These are phyloP conservation scores for Stegodyphus dumicola DNA, from an alignment of 1,140 invertebrate genomes.

Conservation along the genomic window DNA sequence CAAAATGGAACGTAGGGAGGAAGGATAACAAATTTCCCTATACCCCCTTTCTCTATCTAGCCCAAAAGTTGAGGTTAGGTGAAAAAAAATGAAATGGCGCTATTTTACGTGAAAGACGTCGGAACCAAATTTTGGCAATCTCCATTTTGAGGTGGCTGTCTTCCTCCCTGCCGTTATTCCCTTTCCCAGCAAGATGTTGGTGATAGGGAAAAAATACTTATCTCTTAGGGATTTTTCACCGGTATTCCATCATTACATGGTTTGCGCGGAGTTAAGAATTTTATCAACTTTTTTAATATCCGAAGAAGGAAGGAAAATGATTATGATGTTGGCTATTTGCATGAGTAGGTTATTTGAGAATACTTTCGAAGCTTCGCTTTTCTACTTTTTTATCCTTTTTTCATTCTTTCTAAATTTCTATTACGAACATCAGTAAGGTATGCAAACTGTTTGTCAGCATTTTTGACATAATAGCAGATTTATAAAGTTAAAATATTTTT, in stretches of 20 bases:
- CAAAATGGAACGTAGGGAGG: conserved; percentile 15
- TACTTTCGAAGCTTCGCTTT: conserved; percentile 1
- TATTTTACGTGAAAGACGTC: conserved; percentile 39
- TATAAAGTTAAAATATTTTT: no score
- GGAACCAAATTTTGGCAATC: neutral
- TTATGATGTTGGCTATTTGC: neutral
- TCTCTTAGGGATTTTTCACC: neutral
- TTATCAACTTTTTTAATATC: neutral
- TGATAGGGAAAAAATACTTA: conserved; percentile 21
- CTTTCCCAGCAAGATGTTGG: neutral
- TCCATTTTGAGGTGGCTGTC: neutral
- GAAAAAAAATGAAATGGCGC: conserved; percentile 33
- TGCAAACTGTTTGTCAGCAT: no score
- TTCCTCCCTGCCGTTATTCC: neutral
- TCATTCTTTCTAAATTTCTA: no score
- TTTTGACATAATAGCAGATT: no score
- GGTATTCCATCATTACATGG: conserved; percentile 27
- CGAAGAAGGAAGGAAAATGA: neutral
- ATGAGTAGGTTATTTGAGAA: neutral
- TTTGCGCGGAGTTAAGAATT: neutral
- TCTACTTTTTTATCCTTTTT: neutral
- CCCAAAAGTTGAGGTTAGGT: neutral
- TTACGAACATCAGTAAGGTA: no score
- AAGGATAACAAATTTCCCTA: conserved; percentile 49
- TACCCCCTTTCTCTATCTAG: neutral